phyloP scores from a whole-genome alignment of 2,797 vertebrate species.

The Simalia tracyae region DNA sequence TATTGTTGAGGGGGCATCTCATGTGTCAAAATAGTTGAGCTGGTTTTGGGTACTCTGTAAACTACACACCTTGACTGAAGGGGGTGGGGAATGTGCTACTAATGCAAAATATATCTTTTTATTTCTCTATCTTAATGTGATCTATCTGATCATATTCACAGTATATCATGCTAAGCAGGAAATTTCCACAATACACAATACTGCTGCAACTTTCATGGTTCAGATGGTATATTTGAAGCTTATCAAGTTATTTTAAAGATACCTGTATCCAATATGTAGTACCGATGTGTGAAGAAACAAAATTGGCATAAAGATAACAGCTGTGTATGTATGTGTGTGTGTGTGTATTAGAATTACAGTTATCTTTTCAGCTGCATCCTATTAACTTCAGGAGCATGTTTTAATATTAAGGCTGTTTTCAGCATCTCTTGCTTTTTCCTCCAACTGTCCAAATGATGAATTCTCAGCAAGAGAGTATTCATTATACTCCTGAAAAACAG shows the following conservation, averaged over 20 bases:
- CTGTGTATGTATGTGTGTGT: too few species aligned
- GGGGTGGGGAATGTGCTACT: background rate
- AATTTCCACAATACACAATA: background rate
- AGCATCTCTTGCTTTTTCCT: conserved; percentile 5
- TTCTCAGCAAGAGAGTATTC: background rate
- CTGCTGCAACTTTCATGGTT: background rate
- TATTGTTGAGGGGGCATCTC: background rate
- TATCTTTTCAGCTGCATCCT: background rate
- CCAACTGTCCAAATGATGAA: background rate
- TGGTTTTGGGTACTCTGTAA: background rate
- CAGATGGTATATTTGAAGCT: background rate
- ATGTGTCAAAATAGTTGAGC: background rate
- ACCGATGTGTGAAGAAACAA: background rate
- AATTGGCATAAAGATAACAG: background rate
- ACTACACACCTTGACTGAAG: background rate
- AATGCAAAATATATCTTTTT: background rate
- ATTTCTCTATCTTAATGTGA: background rate
- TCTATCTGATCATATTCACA: background rate
- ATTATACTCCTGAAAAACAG: background rate
- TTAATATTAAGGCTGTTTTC: background rate
- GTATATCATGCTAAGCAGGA: background rate
- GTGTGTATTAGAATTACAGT: background rate
- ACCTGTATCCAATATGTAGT: background rate
- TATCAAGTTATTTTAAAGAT: background rate
- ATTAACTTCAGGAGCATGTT: background rate